Percentiles rank a stretch among this genome's conserved stretches.
These are phyloP conservation scores for Whitmania pigra DNA, from an alignment of 1,140 invertebrate genomes.

Conservation along the genomic window DNA sequence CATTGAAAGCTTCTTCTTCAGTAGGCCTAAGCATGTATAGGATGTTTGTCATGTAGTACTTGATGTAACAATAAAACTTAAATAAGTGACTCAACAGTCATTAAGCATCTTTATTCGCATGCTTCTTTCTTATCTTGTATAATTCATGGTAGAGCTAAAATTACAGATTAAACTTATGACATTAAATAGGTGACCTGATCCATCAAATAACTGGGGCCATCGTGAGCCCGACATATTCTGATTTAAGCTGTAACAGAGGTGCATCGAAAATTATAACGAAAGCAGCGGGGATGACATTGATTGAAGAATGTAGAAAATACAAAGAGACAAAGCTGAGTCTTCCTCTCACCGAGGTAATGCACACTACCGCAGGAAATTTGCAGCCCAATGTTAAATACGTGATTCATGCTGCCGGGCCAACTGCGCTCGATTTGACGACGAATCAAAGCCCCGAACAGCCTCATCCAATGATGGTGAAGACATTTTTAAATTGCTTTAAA, in stretches of 20 bases:
- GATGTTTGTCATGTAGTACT: too few relatives aligned
- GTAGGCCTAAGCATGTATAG: too few relatives aligned
- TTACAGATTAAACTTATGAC: too few relatives aligned
- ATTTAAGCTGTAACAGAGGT: neutral
- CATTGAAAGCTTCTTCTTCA: too few relatives aligned
- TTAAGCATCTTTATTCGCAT: too few relatives aligned
- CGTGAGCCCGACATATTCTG: slow-evolving; percentile 18
- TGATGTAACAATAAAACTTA: too few relatives aligned
- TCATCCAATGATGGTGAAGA: slow-evolving; percentile 14
- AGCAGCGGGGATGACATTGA: slow-evolving; percentile 17
- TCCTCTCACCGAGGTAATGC: neutral
- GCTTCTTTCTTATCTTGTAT: too few relatives aligned
- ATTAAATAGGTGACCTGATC: slow-evolving; percentile 6
- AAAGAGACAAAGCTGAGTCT: neutral
- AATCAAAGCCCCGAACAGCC: neutral
- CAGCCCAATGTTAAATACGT: slow-evolving; percentile 7
- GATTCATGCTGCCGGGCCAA: slow-evolving; percentile 21
- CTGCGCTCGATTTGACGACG: neutral
- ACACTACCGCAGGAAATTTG: slow-evolving; percentile 15
- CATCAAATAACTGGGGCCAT: slow-evolving; percentile 13
- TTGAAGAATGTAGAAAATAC: slow-evolving; percentile 4
- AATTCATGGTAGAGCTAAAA: too few relatives aligned
- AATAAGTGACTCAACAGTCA: too few relatives aligned
- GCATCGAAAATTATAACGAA: slow-evolving; percentile 18
- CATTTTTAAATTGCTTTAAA: slow-evolving; percentile 29